These are phyloP conservation scores for Lepetodrilus schrolli DNA, from an alignment of 2,888 invertebrate genomes.

Conservation along the genomic window DNA sequence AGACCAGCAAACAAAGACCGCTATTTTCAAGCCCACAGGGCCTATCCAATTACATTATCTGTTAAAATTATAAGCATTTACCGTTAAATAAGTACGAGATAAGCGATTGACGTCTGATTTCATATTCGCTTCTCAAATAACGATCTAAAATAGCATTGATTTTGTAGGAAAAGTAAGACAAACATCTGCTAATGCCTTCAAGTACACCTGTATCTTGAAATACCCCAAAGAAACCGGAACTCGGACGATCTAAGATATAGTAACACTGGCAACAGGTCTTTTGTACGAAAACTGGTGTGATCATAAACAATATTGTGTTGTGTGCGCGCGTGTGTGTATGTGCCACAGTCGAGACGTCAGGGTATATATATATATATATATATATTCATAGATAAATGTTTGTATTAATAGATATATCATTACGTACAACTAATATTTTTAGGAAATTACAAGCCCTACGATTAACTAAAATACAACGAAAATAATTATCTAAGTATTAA, in stretches of 20 bases:
- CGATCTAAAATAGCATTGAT: no score
- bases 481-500: no score
- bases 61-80: conserved; percentile 20
- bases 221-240: neutral
- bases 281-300: no score
- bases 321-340: no score
- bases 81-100: conserved; percentile 6
- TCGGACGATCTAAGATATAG: no score
- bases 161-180: no score
- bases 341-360: no score
- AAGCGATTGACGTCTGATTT: conserved; percentile 3
- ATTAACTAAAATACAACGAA: no score
- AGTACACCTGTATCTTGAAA: neutral
- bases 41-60: neutral
- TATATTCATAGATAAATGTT: neutral
- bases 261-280: no score
- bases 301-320: neutral
- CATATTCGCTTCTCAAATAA: neutral
- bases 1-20: neutral
- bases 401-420: neutral
- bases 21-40: neutral
- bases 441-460: no score
- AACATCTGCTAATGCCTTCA: no score
- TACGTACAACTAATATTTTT: no score
- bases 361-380: neutral